A percentile compares a stretch with the other conserved stretches of the same genome.
Evolutionary conservation across 2,113 vertebrate genomes (phyloP).

Genomic region (Panthera uncia): DNA sequence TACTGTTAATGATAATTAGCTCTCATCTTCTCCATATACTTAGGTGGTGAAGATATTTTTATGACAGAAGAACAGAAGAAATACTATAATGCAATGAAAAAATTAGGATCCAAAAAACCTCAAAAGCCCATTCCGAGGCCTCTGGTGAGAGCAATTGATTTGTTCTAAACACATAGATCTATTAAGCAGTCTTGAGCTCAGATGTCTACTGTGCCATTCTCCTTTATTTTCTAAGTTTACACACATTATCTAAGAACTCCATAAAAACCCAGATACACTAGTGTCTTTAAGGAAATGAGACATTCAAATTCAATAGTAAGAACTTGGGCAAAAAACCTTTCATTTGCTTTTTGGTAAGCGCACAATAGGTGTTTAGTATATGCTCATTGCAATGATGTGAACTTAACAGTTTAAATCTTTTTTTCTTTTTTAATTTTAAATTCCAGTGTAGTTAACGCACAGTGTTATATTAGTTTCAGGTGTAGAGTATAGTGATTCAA

Average conservation of each 20-base stretch:
- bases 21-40: constrained; percentile 83
- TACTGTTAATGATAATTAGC: constrained; percentile 74
- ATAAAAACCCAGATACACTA: background rate
- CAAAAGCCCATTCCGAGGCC: constrained; percentile 96
- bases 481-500: background rate
- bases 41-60: constrained; percentile 98
- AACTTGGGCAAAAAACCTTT: background rate
- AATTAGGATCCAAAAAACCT: constrained; percentile 96
- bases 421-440: background rate
- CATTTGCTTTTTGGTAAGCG: background rate
- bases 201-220: background rate
- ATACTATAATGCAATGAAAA: constrained; percentile 98
- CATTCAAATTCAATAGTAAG: background rate
- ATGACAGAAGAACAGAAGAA: constrained; percentile 99
- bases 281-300: constrained; percentile 2
- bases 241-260: background rate
- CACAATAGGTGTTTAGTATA: background rate
- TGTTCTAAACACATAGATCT: background rate
- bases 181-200: background rate
- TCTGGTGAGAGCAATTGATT: constrained; percentile 84
- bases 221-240: background rate
- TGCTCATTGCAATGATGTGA: background rate
- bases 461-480: background rate
- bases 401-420: background rate
- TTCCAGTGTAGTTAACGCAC: background rate